Evolutionary conservation across 1,140 invertebrate species (phyloP).

Genomic region (Cyclargus thomasi): DNA sequence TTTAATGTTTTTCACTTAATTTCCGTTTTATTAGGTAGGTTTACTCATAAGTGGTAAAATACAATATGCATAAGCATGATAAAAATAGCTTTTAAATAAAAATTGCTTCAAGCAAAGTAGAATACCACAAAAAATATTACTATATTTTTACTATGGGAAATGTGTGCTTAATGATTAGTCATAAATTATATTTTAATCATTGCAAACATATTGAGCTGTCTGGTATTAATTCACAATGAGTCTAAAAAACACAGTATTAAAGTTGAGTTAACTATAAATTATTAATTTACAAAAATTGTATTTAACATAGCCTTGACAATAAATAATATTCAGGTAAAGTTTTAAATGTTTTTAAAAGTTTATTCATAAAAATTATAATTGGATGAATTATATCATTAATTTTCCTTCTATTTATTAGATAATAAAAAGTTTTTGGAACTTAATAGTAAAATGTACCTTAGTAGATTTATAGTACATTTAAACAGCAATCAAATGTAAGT

Average conservation of each 20-base stretch:
- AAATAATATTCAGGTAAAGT: not conserved
- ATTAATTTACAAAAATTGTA: not conserved
- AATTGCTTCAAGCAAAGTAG: not conserved
- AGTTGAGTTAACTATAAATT: too few relatives aligned
- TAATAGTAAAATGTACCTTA: slow-evolving; percentile 15
- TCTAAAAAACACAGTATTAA: too few relatives aligned
- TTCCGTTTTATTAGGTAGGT: not conserved
- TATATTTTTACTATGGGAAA: not conserved
- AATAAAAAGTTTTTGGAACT: not conserved
- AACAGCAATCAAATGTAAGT: not conserved
- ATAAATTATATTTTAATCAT: too few relatives aligned
- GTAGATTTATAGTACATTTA: slow-evolving; percentile 8
- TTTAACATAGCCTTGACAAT: not conserved
- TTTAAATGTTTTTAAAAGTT: not conserved
- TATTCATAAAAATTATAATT: not conserved
- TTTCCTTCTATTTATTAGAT: not conserved
- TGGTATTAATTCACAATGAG: too few relatives aligned
- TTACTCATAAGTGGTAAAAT: not conserved
- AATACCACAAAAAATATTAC: not conserved
- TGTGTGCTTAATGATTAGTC: not conserved
- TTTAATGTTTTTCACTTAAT: not conserved
- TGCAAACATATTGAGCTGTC: too few relatives aligned
- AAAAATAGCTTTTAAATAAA: not conserved
- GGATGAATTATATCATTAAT: not conserved
- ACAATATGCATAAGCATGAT: not conserved